Percentiles rank a stretch among this genome's conserved stretches.
Evolutionary conservation across 2,888 invertebrate genomes (phyloP).

Genomic region (Hedya salicella): DNA sequence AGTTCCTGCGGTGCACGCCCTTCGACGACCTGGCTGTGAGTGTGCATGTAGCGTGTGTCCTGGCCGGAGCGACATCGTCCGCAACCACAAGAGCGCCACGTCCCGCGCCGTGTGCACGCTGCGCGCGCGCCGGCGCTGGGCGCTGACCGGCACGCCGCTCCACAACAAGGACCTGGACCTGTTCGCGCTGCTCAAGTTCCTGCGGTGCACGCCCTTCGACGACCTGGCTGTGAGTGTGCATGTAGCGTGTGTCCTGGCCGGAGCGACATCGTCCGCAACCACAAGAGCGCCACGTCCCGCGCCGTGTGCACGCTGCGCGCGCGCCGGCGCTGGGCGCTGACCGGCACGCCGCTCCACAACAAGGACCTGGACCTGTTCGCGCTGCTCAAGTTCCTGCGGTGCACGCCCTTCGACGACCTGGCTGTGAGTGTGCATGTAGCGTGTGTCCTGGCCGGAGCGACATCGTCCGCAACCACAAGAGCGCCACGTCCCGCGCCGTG

Average conservation of each 20-base stretch:
- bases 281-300: conserved; percentile 90
- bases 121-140: conserved; percentile 85
- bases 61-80: conserved; percentile 97
- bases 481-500: conserved; percentile 89
- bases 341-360: neutral
- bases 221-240: conserved; percentile 86
- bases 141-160: conserved; percentile 97
- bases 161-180: conserved; percentile 96
- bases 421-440: conserved; percentile 82
- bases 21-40: conserved; percentile 92
- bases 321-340: conserved; percentile 69
- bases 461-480: conserved; percentile 96
- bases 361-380: conserved; percentile 89
- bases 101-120: conserved; percentile 89
- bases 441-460: too few species aligned
- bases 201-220: conserved; percentile 95
- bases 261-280: conserved; percentile 97
- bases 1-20: conserved; percentile 94
- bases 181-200: conserved; percentile 92
- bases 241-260: conserved; percentile 88
- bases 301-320: conserved; percentile 88
- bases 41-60: conserved; percentile 85
- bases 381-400: conserved; percentile 92
- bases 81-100: conserved; percentile 93
- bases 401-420: conserved; percentile 95